phyloP scores from a whole-genome alignment of 2,888 invertebrate genomes.

The Kuschelorhynchus macadamiae region DNA sequence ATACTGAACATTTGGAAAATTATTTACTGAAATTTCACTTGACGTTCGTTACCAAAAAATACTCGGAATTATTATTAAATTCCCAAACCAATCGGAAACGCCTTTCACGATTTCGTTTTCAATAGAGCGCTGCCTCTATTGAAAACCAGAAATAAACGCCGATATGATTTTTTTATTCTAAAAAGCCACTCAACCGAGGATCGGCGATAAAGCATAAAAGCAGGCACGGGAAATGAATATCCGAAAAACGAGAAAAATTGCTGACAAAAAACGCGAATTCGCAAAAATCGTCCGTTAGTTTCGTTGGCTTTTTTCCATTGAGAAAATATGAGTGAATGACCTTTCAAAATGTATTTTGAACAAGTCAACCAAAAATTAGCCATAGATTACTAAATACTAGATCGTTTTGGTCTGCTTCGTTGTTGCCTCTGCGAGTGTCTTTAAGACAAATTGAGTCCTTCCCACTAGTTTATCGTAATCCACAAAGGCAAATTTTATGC shows the following conservation, averaged over 20 bases:
- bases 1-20: too few relatives aligned
- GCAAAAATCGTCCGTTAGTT: slow-evolving; percentile 10
- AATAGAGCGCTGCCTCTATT: slow-evolving; percentile 10
- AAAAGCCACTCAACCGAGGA: slow-evolving; percentile 32
- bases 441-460: too few relatives aligned
- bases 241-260: slow-evolving; percentile 9
- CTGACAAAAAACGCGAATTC: slow-evolving; percentile 11
- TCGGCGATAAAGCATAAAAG: slow-evolving; percentile 35
- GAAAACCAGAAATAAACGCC: slow-evolving; percentile 18
- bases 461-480: too few relatives aligned
- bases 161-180: slow-evolving; percentile 29
- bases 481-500: too few relatives aligned
- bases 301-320: too few relatives aligned
- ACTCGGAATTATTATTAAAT: too few relatives aligned
- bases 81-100: slow-evolving; percentile 13
- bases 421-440: too few relatives aligned
- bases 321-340: too few relatives aligned
- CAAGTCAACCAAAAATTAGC: background rate
- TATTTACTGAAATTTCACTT: too few relatives aligned
- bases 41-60: too few relatives aligned
- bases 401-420: too few relatives aligned
- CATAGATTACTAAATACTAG: too few relatives aligned
- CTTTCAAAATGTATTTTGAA: background rate
- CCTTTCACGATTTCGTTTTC: slow-evolving; percentile 5
- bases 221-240: slow-evolving; percentile 34